Percentiles rank a stretch among this genome's conserved stretches.
These are phyloP conservation scores for Anguilla japonica DNA, from an alignment of 2,113 vertebrate species.

Conservation along the genomic window DNA sequence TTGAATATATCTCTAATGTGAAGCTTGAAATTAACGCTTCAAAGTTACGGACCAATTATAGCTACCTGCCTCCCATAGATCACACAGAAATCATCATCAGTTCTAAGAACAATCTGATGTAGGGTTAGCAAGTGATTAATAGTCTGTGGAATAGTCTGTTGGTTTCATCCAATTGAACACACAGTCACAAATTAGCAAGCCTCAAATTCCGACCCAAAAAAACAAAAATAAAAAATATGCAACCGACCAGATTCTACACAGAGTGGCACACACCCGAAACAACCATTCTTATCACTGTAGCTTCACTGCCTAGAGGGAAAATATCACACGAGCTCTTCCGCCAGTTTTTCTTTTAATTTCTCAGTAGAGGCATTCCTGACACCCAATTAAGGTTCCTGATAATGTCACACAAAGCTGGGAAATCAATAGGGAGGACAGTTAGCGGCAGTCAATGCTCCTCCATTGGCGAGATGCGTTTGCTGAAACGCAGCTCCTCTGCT, in stretches of 20 bases:
- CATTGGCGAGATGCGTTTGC: conserved; percentile 17
- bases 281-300: background rate
- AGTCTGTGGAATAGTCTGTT: background rate
- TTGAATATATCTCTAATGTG: background rate
- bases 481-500: background rate
- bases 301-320: background rate
- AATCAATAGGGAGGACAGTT: conserved; percentile 43
- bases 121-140: too few species aligned
- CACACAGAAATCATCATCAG: background rate
- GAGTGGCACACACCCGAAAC: background rate
- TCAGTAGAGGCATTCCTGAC: conserved; percentile 29
- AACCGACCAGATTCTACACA: background rate
- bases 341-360: background rate
- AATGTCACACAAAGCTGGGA: conserved; percentile 41
- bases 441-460: conserved; percentile 30
- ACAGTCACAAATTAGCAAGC: background rate
- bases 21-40: background rate
- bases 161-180: background rate
- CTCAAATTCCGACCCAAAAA: background rate
- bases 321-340: background rate
- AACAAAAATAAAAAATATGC: background rate
- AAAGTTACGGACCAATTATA: background rate
- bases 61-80: background rate
- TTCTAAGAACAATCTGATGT: background rate
- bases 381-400: conserved; percentile 44